Conservation (phyloP, 2,797 vertebrate species). For the Spondyliosoma cantharus region DNA sequence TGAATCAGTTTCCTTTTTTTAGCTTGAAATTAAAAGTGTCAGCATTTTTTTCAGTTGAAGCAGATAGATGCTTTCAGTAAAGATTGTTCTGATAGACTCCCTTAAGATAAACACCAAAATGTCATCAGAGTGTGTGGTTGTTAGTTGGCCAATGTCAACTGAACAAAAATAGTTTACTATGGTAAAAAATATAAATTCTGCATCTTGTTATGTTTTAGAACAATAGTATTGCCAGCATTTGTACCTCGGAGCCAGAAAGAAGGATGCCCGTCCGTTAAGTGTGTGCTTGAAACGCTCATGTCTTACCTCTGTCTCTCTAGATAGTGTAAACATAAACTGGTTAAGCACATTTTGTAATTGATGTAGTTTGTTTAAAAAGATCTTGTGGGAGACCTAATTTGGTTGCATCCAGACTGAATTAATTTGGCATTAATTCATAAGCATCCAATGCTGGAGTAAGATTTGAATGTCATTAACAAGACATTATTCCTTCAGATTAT, state of each 20-base stretch:
- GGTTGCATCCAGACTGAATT: conserved; percentile 33
- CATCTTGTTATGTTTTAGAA: background rate
- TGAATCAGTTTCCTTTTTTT: background rate
- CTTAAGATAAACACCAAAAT: background rate
- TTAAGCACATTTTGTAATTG: background rate
- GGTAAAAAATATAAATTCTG: background rate
- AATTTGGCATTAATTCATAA: conserved; percentile 32
- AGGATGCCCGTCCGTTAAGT: background rate
- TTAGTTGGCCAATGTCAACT: background rate
- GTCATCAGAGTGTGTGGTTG: background rate
- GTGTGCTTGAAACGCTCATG: background rate
- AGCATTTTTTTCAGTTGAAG: background rate
- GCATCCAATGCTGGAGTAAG: background rate
- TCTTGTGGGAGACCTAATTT: conserved; percentile 19
- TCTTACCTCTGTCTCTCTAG: background rate
- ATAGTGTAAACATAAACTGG: conserved; percentile 13
- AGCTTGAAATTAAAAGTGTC: background rate
- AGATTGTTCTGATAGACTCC: background rate
- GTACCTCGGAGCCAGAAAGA: background rate
- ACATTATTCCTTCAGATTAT: background rate
- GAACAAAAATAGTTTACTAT: background rate
- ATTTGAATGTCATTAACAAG: conserved; percentile 1
- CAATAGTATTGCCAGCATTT: background rate
- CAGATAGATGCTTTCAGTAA: background rate
- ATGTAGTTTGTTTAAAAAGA: conserved; percentile 9